Evolutionary conservation across 2,888 invertebrate genomes (phyloP).

Genomic region (Drosophila melanosoma): DNA sequence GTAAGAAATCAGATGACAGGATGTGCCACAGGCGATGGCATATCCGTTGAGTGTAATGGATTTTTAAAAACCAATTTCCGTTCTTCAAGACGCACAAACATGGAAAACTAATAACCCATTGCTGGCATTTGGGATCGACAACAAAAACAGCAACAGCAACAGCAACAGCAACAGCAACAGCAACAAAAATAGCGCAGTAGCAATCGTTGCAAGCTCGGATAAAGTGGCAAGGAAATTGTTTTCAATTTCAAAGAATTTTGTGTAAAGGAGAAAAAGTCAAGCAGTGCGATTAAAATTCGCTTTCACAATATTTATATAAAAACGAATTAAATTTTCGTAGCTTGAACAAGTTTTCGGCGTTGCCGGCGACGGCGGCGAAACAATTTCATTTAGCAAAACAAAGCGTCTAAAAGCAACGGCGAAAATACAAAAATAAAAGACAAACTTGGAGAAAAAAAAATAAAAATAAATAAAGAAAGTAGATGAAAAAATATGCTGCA

Average conservation of each 20-base stretch:
- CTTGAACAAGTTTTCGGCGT: conserved; percentile 61
- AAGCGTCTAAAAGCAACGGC: conserved; percentile 46
- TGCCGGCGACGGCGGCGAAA: conserved; percentile 55
- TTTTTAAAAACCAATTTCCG: conserved; percentile 80
- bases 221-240: conserved; percentile 76
- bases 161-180: conserved; percentile 2
- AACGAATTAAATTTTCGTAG: conserved; percentile 75
- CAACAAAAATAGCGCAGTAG: conserved; percentile 9
- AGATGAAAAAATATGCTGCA: conserved; percentile 67
- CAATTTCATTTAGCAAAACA: conserved; percentile 77
- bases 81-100: conserved; percentile 53
- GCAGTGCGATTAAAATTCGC: conserved; percentile 74
- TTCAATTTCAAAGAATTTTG: conserved; percentile 73
- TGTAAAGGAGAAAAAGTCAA: conserved; percentile 51
- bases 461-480: conserved; percentile 35
- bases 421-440: conserved; percentile 25
- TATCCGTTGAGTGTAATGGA: conserved; percentile 65
- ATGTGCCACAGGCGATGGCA: conserved; percentile 40
- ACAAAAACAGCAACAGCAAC: conserved; percentile 11
- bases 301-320: conserved; percentile 78
- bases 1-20: conserved; percentile 28
- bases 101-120: conserved; percentile 78
- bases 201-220: conserved; percentile 32
- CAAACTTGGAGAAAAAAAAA: conserved; percentile 26
- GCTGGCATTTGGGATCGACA: conserved; percentile 36